Evolutionary conservation across 2,113 vertebrate genomes (phyloP), one percentile per base, ranked within the genome.

Genomic region (Spheniscus mendiculus): DNA sequence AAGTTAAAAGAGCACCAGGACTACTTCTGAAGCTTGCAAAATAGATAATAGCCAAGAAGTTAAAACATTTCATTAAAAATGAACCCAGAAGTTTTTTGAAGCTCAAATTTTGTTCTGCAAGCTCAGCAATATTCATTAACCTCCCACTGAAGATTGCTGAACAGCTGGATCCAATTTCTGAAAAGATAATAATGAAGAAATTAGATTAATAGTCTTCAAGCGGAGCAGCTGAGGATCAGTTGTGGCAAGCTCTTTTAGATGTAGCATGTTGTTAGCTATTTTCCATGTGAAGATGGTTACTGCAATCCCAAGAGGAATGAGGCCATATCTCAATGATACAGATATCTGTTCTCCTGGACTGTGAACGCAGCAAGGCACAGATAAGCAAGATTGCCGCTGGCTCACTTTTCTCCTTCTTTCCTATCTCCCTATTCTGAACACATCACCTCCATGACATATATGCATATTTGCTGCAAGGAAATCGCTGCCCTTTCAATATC

Each of bases 161-260:
- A 87, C 94, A 97, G 95, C 96, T 97, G 96, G 96, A 97, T 97
- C 91, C 86, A 95, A 96, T 97, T 97, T 97, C 93, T 97, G 76
- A 77, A 70, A 87, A 96, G 95, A 97, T 97, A 97, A 97, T 96
- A 67, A 73, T 45, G 49, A 94, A 93, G 93, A 87, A 97, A 97
- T 97, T 91, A 97, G 93, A 98, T 96, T 96, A 97, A 94, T 94
- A 91, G 89, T 94, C 80, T 94, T 96, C 67, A 72, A 94, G 86
- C 86, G 56, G 70, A 79, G 74, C 93, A 87, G 95, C 62, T 89
- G 85, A 81, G 66, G 78, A 92, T 93, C 87, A 81, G 45, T 90
- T 86, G 93, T 93, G 76, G 91, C 76, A 94, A 63, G 67, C 83
- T 92, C 58, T 78, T 93, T 89, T 47, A 22, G 47, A 30, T 59